These are phyloP conservation scores for Carettochelys insculpta DNA, from an alignment of 2,113 vertebrate species.

Conservation along the genomic window DNA sequence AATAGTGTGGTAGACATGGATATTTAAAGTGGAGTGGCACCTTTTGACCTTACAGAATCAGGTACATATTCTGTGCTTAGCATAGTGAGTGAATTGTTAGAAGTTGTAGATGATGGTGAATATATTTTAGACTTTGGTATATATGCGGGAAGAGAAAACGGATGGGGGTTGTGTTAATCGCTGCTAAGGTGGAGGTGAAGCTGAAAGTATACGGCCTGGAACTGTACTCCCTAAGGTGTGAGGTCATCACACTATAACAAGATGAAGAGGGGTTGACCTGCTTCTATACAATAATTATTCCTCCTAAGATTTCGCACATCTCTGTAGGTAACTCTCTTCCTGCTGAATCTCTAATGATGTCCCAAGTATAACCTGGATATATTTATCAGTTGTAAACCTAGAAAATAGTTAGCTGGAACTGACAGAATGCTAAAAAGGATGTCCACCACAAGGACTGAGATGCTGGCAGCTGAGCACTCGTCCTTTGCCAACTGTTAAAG, in stretches of 20 bases:
- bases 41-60: background rate
- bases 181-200: background rate
- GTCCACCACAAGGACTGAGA: background rate
- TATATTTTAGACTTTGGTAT: slow-evolving; percentile 12
- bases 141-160: background rate
- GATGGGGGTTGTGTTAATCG: slow-evolving; percentile 8
- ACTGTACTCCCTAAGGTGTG: background rate
- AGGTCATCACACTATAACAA: background rate
- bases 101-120: background rate
- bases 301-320: background rate
- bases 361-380: background rate
- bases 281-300: background rate
- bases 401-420: background rate
- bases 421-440: background rate
- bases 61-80: background rate
- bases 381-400: background rate
- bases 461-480: background rate
- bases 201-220: background rate
- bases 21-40: background rate
- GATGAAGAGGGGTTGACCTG: background rate
- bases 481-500: background rate
- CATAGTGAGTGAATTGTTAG: background rate
- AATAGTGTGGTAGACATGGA: background rate
- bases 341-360: background rate
- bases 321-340: background rate